Conservation (phyloP, 2,888 invertebrate genomes). For the Erebia epiphron region DNA sequence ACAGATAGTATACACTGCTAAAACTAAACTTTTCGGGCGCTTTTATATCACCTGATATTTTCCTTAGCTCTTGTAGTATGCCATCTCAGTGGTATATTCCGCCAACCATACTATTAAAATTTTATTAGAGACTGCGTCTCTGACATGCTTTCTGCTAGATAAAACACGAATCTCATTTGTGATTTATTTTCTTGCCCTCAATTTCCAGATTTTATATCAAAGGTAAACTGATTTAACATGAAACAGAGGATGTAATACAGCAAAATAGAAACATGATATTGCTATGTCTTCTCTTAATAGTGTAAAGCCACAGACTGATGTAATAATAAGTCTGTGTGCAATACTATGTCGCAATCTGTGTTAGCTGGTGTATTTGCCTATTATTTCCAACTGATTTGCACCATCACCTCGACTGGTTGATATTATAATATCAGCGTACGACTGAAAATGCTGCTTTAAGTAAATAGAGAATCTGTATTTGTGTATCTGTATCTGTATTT, state of each 20-base stretch:
- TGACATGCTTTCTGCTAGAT: conserved; percentile 40
- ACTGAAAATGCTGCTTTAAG: too few species aligned
- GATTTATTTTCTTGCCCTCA: conserved; percentile 39
- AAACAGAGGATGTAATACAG: conserved; percentile 22
- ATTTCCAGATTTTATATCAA: conserved; percentile 28
- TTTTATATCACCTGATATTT: not conserved
- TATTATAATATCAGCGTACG: too few species aligned
- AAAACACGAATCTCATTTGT: conserved; percentile 41
- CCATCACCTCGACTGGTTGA: too few species aligned
- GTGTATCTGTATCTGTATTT: too few species aligned
- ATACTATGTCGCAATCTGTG: too few species aligned
- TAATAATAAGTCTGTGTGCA: too few species aligned
- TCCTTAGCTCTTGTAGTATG: not conserved
- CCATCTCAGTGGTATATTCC: conserved; percentile 40
- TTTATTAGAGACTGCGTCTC: conserved; percentile 56
- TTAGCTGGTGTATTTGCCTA: too few species aligned
- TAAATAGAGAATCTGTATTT: too few species aligned
- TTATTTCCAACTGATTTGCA: too few species aligned
- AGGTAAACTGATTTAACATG: conserved; percentile 32
- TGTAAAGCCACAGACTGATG: not conserved
- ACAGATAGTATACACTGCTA: too few species aligned
- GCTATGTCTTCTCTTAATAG: not conserved
- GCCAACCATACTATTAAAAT: conserved; percentile 60
- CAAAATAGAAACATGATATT: conserved; percentile 6
- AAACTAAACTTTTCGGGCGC: too few species aligned